Conservation (phyloP, 2,888 invertebrate genomes). For the Epirrhoe tristata region DNA sequence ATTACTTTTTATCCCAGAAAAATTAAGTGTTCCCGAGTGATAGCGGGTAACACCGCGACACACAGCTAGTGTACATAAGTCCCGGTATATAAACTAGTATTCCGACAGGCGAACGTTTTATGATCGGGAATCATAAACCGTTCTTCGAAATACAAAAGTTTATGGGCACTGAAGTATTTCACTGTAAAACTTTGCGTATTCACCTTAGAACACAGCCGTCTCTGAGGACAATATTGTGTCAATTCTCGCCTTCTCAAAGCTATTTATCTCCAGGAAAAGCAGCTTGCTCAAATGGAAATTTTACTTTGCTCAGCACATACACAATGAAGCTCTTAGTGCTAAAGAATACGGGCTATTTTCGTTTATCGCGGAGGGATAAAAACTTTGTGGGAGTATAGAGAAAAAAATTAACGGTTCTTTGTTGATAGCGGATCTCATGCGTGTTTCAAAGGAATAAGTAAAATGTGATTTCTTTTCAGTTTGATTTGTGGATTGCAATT, state of each 20-base stretch:
- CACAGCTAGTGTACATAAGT: neutral
- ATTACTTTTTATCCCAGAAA: too few species aligned
- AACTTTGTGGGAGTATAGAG: constrained; percentile 42
- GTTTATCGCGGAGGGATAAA: constrained; percentile 30
- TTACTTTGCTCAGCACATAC: constrained; percentile 31
- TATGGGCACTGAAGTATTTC: constrained; percentile 49
- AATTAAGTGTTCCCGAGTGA: too few species aligned
- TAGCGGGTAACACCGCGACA: too few species aligned
- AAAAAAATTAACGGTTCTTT: constrained; percentile 55
- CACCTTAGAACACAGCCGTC: constrained; percentile 47
- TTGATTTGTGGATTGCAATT: constrained; percentile 32
- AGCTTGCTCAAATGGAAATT: constrained; percentile 65
- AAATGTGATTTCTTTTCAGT: constrained; percentile 47
- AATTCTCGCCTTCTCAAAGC: constrained; percentile 65
- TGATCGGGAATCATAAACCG: constrained; percentile 1
- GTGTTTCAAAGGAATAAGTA: constrained; percentile 51
- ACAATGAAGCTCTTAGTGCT: constrained; percentile 45
- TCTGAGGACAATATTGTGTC: constrained; percentile 71
- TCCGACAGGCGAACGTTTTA: neutral
- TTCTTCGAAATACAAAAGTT: constrained; percentile 36
- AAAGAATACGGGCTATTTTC: constrained; percentile 42
- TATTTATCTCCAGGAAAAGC: constrained; percentile 63
- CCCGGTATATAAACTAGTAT: neutral
- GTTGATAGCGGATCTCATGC: constrained; percentile 53
- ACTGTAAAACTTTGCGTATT: constrained; percentile 49